Evolutionary conservation across 2,888 invertebrate genomes (phyloP), one percentile per base, ranked within the genome.

Genomic region (Drosophila koepferae): DNA sequence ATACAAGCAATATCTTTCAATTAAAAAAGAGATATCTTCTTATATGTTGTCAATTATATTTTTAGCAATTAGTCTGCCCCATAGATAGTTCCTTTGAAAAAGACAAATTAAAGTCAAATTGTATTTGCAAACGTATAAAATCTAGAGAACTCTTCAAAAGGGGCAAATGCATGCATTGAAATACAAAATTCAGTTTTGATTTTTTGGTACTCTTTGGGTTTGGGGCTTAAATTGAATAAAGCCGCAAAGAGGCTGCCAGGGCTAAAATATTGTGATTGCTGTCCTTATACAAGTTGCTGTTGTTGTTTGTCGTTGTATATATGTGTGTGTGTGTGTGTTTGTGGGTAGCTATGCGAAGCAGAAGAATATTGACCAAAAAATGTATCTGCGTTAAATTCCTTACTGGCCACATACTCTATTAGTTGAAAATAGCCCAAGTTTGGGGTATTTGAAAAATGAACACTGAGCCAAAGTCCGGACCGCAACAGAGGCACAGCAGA

Each of bases 391-490:
- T 80, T 69, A 68, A 80, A 84, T 80, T 75, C 71, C 65, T 58
- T 56, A 64, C 72, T 80, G 71, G 72, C 81, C 83, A 76, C 82
- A 87, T 76, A 80, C 85, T 87, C 86, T 75, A 85, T 85, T 87
- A 87, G 88, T 81, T 88, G 77, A 63, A 75, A 86, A 88, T 88
- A 81, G 69, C 69, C 63, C 77, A 88, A 78, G 72, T 84, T 84
- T 76, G 80, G 77, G 80, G 87, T 63, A 89, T 84, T 55, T 75
- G 76, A 79, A 86, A 86, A 89, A 86, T 82, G 86, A 80, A 74
- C 78, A 82, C 64, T 66, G 56, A 56, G 34, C 61, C 53, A 59
- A 59, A 66, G 65, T 61, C 34, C 16, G 54, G 46, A 53, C 62
- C 44, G 36, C 61, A 61, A 3, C 43, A 12, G 56, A 61, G 53